Percentiles rank a stretch among this genome's conserved stretches.
Conservation (phyloP, 2,888 invertebrate genomes). For the Epirrhoe alternata region DNA sequence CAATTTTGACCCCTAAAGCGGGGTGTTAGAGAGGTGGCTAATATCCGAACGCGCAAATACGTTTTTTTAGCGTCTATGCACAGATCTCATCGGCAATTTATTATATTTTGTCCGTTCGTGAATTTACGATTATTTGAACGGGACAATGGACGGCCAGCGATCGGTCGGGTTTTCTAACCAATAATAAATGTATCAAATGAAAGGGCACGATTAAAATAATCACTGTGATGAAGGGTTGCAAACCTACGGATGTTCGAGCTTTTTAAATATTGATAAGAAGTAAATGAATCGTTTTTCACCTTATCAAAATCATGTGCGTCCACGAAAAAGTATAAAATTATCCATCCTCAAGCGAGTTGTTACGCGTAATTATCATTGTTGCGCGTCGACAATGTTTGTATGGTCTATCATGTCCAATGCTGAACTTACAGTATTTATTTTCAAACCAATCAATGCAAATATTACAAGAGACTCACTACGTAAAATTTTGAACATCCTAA, state of each 20-base stretch:
- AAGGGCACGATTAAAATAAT: constrained; percentile 50
- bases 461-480: too few relatives aligned
- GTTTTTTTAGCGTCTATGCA: constrained; percentile 66
- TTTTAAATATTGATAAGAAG: constrained; percentile 17
- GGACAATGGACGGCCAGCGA: constrained; percentile 74
- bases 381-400: too few relatives aligned
- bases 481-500: background rate
- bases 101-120: constrained; percentile 83
- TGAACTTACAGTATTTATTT: too few relatives aligned
- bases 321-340: too few relatives aligned
- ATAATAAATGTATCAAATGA: constrained; percentile 68
- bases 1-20: constrained; percentile 55
- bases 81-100: constrained; percentile 85
- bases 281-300: background rate
- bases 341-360: too few relatives aligned
- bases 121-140: constrained; percentile 84
- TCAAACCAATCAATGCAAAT: too few relatives aligned
- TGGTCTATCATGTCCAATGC: too few relatives aligned
- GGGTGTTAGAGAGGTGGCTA: constrained; percentile 38
- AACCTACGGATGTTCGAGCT: constrained; percentile 33
- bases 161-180: constrained; percentile 79
- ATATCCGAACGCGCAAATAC: constrained; percentile 41
- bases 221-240: constrained; percentile 42
- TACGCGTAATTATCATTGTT: too few relatives aligned
- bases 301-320: too few relatives aligned